Base-by-base conservation (phyloP, 37 sponge, comb jelly and placozoan genomes). In the Cliona cf. orientalis region DNA sequence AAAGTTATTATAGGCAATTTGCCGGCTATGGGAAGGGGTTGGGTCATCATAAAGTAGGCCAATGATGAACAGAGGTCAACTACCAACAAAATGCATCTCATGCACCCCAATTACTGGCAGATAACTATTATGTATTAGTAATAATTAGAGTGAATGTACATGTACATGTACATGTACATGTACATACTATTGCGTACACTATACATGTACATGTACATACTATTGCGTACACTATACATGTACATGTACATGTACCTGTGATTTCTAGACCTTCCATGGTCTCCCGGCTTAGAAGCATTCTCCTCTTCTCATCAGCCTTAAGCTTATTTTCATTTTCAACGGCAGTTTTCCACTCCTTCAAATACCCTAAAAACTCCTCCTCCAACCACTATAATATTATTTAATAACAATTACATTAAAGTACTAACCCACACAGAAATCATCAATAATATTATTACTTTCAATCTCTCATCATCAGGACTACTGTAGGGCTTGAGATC, bases 201-300 rank as follows among this genome's bases (percentile, higher is more conserved):
- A n/a, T n/a, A n/a, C n/a, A n/a, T n/a, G n/a, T n/a, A n/a, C n/a
- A n/a, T n/a, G n/a, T n/a, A n/a, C n/a, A n/a, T n/a, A n/a, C n/a
- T 26, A 28, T 44, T 25, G 9, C 42, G 9, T 31, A n/a, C n/a
- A n/a, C n/a, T n/a, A n/a, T n/a, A n/a, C n/a, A n/a, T n/a, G n/a
- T n/a, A n/a, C n/a, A n/a, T n/a, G n/a, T n/a, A n/a, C n/a, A 45
- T 41, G 25, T 74, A 83, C 84, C 55, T 65, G 84, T 83, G 28
- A 83, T 74, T 29, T 39, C 25, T 29, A 83, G 38, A 7, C 84
- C 84, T 53, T 74, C 55, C 46, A 63, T 23, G 32, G 84, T 83
- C 41, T 72, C 84, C 46, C 2, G 38, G 72, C 82, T 82, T 43
- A 82, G 62, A 23, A 71, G 46, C 64, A 74, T 43, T 35, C 39